Evolutionary conservation across 2,888 invertebrate genomes (phyloP).

Genomic region (Vesta saturnalis): DNA sequence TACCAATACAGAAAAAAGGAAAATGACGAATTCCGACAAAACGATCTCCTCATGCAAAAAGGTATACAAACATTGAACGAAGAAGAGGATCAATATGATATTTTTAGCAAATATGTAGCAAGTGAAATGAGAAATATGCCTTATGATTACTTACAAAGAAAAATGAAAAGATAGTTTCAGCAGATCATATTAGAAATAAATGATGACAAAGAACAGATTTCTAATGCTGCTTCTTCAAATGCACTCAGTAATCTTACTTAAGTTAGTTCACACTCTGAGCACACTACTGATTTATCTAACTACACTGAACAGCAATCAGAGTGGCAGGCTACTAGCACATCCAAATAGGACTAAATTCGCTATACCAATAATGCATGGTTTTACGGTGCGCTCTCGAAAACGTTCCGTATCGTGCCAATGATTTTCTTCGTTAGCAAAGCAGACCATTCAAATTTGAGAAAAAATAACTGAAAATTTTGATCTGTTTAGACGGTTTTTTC

Average conservation of each 20-base stretch:
- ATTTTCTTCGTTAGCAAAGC: too few species aligned
- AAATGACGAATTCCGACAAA: background rate
- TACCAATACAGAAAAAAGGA: background rate
- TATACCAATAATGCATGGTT: too few species aligned
- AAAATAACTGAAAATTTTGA: too few species aligned
- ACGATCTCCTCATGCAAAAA: background rate
- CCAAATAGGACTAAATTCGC: too few species aligned
- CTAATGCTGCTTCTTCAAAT: slow-evolving; percentile 1
- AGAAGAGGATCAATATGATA: slow-evolving; percentile 33
- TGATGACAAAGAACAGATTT: slow-evolving; percentile 26
- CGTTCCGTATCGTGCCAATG: too few species aligned
- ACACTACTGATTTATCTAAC: too few species aligned
- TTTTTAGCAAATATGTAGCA: slow-evolving; percentile 33
- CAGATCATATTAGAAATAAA: slow-evolving; percentile 27
- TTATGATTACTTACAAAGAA: slow-evolving; percentile 27
- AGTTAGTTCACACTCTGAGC: slow-evolving; percentile 12
- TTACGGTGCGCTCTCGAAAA: too few species aligned
- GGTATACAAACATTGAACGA: slow-evolving; percentile 23
- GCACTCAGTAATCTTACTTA: slow-evolving; percentile 17
- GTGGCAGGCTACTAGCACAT: too few species aligned
- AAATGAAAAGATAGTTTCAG: slow-evolving; percentile 25
- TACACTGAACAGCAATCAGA: too few species aligned
- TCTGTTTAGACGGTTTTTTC: too few species aligned
- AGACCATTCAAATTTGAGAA: too few species aligned
- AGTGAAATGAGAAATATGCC: slow-evolving; percentile 29